phyloP scores from a whole-genome alignment of 2,113 vertebrate genomes.

The Caretta caretta region DNA sequence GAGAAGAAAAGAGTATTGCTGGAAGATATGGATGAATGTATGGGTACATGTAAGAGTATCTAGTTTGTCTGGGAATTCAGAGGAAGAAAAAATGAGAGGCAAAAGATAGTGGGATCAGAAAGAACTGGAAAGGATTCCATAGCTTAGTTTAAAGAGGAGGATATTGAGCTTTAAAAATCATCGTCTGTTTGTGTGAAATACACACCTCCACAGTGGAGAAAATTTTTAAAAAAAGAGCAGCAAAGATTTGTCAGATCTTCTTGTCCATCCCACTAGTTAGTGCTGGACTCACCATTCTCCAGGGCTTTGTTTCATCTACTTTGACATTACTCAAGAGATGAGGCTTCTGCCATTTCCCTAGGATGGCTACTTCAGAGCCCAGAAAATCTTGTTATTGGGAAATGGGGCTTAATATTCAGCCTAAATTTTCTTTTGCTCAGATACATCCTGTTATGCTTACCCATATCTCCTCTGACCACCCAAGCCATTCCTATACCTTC shows the following conservation, averaged over 20 bases:
- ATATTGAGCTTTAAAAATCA: not conserved
- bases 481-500: not conserved
- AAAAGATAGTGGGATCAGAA: not conserved
- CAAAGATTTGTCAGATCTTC: not conserved
- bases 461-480: not conserved
- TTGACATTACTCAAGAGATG: not conserved
- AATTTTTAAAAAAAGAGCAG: not conserved
- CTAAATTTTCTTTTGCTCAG: accelerated
- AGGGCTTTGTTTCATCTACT: not conserved
- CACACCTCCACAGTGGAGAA: not conserved
- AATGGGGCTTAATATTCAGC: not conserved
- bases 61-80: not conserved
- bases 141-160: not conserved
- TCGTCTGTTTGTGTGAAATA: not conserved
- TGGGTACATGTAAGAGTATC: not conserved
- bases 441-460: not conserved
- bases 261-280: accelerated
- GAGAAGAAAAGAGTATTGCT: not conserved
- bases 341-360: not conserved
- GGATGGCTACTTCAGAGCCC: not conserved
- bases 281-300: not conserved
- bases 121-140: not conserved
- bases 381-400: not conserved
- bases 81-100: not conserved
- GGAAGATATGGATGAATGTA: not conserved